These are phyloP conservation scores for Enteromius radiatus DNA, from an alignment of 2,797 vertebrate genomes.

Conservation along the genomic window DNA sequence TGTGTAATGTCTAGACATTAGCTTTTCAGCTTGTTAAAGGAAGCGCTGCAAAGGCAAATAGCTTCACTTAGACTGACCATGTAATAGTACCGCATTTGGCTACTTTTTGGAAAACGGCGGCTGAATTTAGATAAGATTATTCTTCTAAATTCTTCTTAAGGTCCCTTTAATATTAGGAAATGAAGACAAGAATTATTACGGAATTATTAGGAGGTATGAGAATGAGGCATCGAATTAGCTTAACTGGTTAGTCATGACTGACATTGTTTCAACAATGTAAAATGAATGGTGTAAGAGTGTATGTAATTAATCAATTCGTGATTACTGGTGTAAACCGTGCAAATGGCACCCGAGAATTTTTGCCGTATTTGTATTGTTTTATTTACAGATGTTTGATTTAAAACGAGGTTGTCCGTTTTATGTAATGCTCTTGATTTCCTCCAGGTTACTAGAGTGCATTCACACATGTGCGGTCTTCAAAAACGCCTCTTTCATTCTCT, in stretches of 20 bases:
- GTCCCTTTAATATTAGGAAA: conserved; percentile 7
- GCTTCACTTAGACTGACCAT: not conserved
- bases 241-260: not conserved
- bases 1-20: conserved; percentile 52
- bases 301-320: not conserved
- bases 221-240: not conserved
- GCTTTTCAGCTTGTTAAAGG: conserved; percentile 39
- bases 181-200: not conserved
- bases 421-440: not conserved
- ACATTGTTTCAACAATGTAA: not conserved
- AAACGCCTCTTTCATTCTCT: not conserved
- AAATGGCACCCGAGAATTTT: not conserved
- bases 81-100: not conserved
- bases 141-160: conserved; percentile 12
- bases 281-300: not conserved
- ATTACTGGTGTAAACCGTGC: not conserved
- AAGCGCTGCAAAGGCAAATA: conserved; percentile 6
- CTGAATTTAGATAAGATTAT: not conserved
- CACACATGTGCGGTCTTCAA: not conserved
- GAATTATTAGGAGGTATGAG: too few relatives aligned
- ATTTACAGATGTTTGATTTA: not conserved
- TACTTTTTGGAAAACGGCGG: not conserved
- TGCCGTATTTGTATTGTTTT: not conserved
- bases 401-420: not conserved
- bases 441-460: not conserved